phyloP scores from a whole-genome alignment of 1,140 invertebrate genomes.

The Chrysoperla carnea region DNA sequence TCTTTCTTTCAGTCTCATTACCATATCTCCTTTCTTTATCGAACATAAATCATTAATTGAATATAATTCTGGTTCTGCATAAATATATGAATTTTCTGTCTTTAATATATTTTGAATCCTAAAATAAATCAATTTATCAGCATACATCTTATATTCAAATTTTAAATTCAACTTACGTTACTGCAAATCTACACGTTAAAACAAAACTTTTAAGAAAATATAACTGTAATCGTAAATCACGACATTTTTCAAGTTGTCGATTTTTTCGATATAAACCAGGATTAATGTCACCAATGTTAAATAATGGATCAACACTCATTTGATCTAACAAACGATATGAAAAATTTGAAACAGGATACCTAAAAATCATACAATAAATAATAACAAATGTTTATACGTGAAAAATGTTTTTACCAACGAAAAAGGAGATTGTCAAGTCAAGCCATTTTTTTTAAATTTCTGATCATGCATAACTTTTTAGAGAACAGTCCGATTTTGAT shows the following conservation, averaged over 20 bases:
- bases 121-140: constrained; percentile 11
- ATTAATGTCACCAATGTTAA: constrained; percentile 56
- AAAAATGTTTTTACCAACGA: neutral
- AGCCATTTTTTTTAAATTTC: no score
- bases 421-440: no score
- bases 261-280: constrained; percentile 41
- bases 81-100: constrained; percentile 37
- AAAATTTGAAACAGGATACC: constrained; percentile 68
- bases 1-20: constrained; percentile 35
- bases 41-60: constrained; percentile 58
- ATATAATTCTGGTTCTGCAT: constrained; percentile 50
- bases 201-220: constrained; percentile 51
- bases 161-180: constrained; percentile 27
- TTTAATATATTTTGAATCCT: constrained; percentile 40
- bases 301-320: constrained; percentile 63
- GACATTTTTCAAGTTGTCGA: constrained; percentile 37
- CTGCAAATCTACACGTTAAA: constrained; percentile 40
- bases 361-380: constrained; percentile 17
- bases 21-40: constrained; percentile 42
- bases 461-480: no score
- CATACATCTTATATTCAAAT: neutral
- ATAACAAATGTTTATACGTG: neutral
- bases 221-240: constrained; percentile 41
- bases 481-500: no score
- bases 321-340: constrained; percentile 58